A percentile compares a stretch with the other conserved stretches of the same genome.
Conservation (phyloP, 2,888 invertebrate genomes). For the Zootermopsis nevadensis region DNA sequence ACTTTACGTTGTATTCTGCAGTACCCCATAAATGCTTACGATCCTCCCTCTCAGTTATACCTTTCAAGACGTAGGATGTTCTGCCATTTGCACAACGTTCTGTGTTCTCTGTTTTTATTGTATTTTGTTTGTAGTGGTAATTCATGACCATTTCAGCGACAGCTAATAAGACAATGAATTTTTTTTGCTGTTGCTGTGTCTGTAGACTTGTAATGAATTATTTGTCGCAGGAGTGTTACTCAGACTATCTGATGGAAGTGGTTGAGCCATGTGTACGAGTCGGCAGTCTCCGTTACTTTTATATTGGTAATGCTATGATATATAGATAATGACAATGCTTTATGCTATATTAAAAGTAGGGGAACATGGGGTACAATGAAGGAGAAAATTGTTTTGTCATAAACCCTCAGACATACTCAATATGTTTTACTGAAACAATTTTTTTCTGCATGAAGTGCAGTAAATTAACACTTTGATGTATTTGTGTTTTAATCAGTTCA, state of each 20-base stretch:
- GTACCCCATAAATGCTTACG: neutral
- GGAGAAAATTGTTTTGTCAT: no score
- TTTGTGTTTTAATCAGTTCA: no score
- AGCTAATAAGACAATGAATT: neutral
- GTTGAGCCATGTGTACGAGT: neutral
- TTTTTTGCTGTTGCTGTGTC: neutral
- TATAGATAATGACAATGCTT: neutral
- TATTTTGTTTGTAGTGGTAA: neutral
- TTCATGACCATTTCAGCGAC: neutral
- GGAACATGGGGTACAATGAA: no score
- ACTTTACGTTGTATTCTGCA: neutral
- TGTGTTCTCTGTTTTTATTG: neutral
- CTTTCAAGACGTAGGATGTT: neutral
- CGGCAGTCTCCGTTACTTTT: neutral
- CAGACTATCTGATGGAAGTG: neutral
- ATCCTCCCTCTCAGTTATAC: neutral
- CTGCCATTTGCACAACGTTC: neutral
- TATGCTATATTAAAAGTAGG: neutral
- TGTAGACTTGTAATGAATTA: neutral
- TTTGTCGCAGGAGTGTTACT: neutral
- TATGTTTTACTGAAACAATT: no score
- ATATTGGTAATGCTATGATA: neutral
- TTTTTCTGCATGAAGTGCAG: no score
- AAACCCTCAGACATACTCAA: no score
- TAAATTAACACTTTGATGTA: no score